Percentiles rank a stretch among this genome's conserved stretches.
phyloP scores from a whole-genome alignment of 2,797 vertebrate species.

The Xenops minutus region DNA sequence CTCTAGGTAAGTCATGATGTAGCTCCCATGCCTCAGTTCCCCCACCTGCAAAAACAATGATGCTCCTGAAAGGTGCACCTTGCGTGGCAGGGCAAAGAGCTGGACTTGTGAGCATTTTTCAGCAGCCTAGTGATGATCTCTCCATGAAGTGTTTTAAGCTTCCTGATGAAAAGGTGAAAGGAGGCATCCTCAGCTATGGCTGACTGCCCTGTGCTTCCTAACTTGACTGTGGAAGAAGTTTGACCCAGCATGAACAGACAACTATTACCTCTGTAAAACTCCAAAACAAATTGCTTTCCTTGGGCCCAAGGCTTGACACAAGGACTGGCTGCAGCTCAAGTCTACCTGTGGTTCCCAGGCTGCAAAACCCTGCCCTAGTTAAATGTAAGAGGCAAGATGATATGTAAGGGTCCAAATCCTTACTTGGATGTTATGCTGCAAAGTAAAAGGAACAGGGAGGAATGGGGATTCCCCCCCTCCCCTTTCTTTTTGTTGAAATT shows the following conservation, averaged over 20 bases:
- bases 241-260: background rate
- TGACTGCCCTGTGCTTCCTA: background rate
- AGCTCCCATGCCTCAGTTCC: background rate
- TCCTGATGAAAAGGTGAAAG: background rate
- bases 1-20: accelerated
- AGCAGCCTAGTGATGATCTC: background rate
- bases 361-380: background rate
- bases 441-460: background rate
- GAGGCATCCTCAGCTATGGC: background rate
- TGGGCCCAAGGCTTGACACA: accelerated
- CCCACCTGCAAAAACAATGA: background rate
- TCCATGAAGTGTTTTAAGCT: background rate
- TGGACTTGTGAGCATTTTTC: background rate
- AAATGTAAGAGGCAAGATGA: background rate
- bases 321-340: background rate
- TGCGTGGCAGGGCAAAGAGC: accelerated
- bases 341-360: background rate
- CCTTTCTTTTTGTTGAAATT: background rate
- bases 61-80: accelerated
- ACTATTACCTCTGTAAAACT: background rate
- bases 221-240: background rate
- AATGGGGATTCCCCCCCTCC: accelerated
- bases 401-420: background rate
- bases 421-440: background rate
- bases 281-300: background rate